Evolutionary conservation across 2,797 vertebrate genomes (phyloP).

Genomic region (Cynodonichthys magdalenae): DNA sequence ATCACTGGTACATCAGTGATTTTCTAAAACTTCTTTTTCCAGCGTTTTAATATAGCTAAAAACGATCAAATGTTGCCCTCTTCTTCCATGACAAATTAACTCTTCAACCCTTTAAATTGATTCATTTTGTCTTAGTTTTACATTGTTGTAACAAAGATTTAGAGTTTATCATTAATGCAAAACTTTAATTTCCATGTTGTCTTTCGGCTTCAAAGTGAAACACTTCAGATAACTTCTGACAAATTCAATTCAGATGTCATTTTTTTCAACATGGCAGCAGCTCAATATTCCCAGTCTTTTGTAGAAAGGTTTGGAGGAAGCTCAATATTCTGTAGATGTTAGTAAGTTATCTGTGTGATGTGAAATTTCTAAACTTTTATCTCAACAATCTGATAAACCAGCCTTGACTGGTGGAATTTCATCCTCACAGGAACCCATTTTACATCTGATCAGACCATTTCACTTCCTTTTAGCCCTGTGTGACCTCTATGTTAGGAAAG

Average conservation of each 20-base stretch:
- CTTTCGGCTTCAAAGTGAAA: slow-evolving; percentile 29
- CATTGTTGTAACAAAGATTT: slow-evolving; percentile 7
- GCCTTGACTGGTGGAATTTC: slow-evolving; percentile 12
- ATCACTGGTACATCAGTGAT: too few relatives aligned
- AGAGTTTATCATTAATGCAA: slow-evolving; percentile 26
- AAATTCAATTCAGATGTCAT: slow-evolving; percentile 2
- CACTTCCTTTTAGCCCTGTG: slow-evolving; percentile 36
- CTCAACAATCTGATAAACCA: slow-evolving; percentile 53
- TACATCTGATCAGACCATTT: slow-evolving; percentile 23
- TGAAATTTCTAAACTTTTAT: slow-evolving; percentile 64
- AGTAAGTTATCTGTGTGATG: background rate
- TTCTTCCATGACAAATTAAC: background rate
- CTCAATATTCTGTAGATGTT: too few relatives aligned
- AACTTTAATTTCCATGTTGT: slow-evolving; percentile 12
- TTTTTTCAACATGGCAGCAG: background rate
- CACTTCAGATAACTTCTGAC: slow-evolving; percentile 32
- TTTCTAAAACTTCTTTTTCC: too few relatives aligned
- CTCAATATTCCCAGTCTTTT: slow-evolving; percentile 5
- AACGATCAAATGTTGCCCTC: background rate
- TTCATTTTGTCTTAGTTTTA: slow-evolving; percentile 40
- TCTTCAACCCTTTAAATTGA: slow-evolving; percentile 4
- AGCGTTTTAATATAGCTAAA: background rate
- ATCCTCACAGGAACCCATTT: slow-evolving; percentile 44
- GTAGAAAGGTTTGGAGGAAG: background rate
- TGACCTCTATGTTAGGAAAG: slow-evolving; percentile 3